Evolutionary conservation across 2,797 vertebrate genomes (phyloP).

Genomic region (Brotogeris chrysoptera): DNA sequence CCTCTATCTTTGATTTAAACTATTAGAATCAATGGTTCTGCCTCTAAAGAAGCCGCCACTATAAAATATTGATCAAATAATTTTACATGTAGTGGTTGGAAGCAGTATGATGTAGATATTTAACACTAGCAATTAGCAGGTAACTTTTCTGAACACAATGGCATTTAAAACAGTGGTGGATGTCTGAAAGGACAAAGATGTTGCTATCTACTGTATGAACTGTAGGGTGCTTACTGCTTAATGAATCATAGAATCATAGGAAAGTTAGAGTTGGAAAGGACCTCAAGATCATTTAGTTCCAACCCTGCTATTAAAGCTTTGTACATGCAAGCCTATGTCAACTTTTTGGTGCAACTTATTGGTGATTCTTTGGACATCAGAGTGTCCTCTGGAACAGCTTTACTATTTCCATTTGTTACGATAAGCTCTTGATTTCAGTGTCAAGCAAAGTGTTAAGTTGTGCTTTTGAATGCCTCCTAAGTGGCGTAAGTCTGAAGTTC

Average conservation of each 20-base stretch:
- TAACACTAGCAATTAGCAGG: neutral
- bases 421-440: neutral
- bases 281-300: no score
- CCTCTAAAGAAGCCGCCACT: neutral
- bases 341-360: neutral
- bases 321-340: neutral
- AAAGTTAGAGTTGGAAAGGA: no score
- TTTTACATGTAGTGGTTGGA: neutral
- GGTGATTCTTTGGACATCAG: neutral
- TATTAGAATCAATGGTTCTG: neutral
- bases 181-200: neutral
- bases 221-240: neutral
- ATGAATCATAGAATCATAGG: neutral
- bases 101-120: neutral
- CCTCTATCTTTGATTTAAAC: neutral
- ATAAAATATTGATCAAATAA: slow-evolving; percentile 12
- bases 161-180: neutral
- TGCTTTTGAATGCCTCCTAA: neutral
- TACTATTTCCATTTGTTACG: neutral
- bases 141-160: neutral
- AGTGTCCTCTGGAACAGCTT: neutral
- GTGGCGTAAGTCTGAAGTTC: neutral
- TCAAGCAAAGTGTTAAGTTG: neutral
- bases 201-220: neutral
- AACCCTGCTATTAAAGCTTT: neutral